Base-by-base conservation (phyloP, 2,113 vertebrate genomes). In the Bufo gargarizans region DNA sequence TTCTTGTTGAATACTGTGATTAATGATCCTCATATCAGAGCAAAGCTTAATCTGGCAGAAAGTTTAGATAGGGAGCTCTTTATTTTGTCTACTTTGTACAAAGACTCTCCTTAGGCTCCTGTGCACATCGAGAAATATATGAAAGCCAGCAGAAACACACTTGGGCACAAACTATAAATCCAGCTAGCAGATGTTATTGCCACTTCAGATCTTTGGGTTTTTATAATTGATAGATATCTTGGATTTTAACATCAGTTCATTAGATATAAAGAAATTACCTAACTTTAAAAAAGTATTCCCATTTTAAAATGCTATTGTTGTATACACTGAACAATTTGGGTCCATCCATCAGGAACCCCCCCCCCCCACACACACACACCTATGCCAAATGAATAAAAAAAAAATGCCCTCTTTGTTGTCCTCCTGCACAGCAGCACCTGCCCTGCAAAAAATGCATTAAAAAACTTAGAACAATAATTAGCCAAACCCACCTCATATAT, bases 1-100 rank as follows among this genome's bases (percentile, higher is more conserved):
- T 19, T 81, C 22, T 72, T 82, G 71, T 67, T 81, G 65, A 67
- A 56, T 79, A 80, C 61, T 17, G 43, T 86, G 85, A 87, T 82
- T 81, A 80, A 87, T 87, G 77, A 67, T 67, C 33, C 53, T 56
- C 49, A 56, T 87, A 59, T 43, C 69, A 67, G 71, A 72, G 50
- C 53, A 58, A 80, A 65, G 33, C 72, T 87, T 81, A 72, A 81
- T 56, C 65, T 33, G 56, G 50, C 63, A 72, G 79, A 87, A 87
- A 87, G 86, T 56, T 53, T 33, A 69, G 49, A 59, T 43, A 65
- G 12, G 7, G 4, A 65, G 49, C 49, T 65, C n/a, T 20, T 55
- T 53, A 50, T 69, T 86, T 79, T 65, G 63, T 50, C 49, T 79
- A 71, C 63, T 19, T 87, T 69, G 61, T 69, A 80, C 78, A 63